Percentiles rank a stretch among this genome's conserved stretches.
These are phyloP conservation scores for Poecilobothrus nobilitatus DNA, from an alignment of 2,888 invertebrate species.

Conservation along the genomic window DNA sequence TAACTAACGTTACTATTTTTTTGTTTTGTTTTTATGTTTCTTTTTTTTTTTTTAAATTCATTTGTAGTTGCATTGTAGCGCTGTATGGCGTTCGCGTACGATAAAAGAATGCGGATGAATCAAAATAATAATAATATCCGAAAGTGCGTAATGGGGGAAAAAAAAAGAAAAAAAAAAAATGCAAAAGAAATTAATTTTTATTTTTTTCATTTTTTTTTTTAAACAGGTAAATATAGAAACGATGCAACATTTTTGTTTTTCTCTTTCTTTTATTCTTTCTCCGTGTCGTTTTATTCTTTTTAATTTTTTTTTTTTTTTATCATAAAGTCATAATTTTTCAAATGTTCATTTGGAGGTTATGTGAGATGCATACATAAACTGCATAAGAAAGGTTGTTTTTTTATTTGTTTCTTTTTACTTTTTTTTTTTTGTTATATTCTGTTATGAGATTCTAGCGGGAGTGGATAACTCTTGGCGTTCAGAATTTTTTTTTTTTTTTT, in stretches of 20 bases:
- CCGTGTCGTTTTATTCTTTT: too few species aligned
- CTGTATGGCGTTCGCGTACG: neutral
- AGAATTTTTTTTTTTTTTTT: too few species aligned
- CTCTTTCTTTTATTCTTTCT: too few species aligned
- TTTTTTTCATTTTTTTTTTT: too few species aligned
- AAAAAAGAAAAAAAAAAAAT: neutral
- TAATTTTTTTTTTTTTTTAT: neutral
- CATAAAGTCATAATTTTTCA: neutral
- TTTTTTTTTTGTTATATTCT: too few species aligned
- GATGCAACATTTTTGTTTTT: too few species aligned
- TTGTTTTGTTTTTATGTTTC: too few species aligned
- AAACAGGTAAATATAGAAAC: neutral
- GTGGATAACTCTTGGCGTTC: neutral
- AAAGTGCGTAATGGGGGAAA: neutral
- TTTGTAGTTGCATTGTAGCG: neutral
- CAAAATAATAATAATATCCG: neutral
- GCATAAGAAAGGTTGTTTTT: neutral
- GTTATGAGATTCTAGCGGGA: neutral
- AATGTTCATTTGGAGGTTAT: neutral
- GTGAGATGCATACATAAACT: neutral
- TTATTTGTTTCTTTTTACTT: too few species aligned
- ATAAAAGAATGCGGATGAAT: conserved; percentile 2
- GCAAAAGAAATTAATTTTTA: too few species aligned
- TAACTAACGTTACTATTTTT: neutral
- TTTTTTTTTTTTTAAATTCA: too few species aligned